phyloP scores from a whole-genome alignment of 2,797 vertebrate genomes.

The Microhierax caerulescens region DNA sequence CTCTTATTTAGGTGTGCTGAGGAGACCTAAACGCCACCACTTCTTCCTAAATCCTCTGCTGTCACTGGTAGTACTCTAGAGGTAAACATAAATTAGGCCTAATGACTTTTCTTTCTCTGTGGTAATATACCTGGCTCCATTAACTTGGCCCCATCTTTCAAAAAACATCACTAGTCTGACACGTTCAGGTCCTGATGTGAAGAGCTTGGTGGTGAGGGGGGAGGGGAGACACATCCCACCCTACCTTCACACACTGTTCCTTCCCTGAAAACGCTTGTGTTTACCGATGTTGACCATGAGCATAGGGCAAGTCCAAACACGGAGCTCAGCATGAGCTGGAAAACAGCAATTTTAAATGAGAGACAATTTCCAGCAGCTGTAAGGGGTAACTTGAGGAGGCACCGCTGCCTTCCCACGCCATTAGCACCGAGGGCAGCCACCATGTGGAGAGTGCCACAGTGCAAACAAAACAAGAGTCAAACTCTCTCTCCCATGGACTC shows the following conservation, averaged over 20 bases:
- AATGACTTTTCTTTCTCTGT: background rate
- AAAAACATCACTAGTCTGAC: background rate
- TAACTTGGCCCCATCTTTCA: background rate
- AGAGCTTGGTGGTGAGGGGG: background rate
- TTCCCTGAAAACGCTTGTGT: background rate
- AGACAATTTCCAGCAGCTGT: background rate
- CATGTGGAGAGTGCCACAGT: fast-evolving
- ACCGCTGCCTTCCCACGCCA: background rate
- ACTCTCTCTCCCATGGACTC: background rate
- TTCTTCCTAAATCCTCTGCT: background rate
- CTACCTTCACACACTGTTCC: background rate
- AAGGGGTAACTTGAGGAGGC: background rate
- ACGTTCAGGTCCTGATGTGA: background rate
- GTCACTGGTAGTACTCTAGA: background rate
- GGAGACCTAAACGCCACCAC: background rate
- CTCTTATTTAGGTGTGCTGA: background rate
- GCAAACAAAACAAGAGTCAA: background rate
- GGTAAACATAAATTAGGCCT: background rate
- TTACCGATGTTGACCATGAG: background rate
- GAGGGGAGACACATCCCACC: background rate
- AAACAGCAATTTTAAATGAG: background rate
- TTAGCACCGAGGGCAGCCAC: background rate
- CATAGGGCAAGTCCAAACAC: background rate
- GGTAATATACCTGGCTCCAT: background rate
- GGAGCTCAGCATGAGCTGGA: background rate